phyloP scores from a whole-genome alignment of 1,140 invertebrate species.

The Pomacea maculata region DNA sequence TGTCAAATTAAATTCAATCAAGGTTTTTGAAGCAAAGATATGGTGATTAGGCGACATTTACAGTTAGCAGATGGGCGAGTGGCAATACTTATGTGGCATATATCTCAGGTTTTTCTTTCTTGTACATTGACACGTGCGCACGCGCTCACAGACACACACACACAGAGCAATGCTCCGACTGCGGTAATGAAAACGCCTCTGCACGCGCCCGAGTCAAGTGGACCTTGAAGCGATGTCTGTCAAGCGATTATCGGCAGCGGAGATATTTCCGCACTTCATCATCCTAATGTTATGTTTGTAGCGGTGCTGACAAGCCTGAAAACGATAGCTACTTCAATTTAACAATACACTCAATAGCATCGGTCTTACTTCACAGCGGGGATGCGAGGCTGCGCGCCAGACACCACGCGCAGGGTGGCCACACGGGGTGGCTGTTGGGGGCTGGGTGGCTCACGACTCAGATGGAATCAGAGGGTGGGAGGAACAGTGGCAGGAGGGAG shows the following conservation, averaged over 20 bases:
- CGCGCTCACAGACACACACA: slow-evolving; percentile 7
- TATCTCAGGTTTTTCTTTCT: background rate
- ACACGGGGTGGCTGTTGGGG: too few relatives aligned
- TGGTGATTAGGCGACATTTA: too few relatives aligned
- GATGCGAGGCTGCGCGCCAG: too few relatives aligned
- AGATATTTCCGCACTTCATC: slow-evolving; percentile 8
- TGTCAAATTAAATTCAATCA: too few relatives aligned
- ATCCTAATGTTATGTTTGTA: slow-evolving; percentile 6
- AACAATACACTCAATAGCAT: background rate
- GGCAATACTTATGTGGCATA: too few relatives aligned
- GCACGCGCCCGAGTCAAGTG: background rate
- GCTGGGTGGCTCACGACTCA: too few relatives aligned
- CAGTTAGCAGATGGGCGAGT: too few relatives aligned
- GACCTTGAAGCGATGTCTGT: slow-evolving; percentile 10
- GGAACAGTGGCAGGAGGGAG: too few relatives aligned
- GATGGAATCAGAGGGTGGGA: too few relatives aligned
- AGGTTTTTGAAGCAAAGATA: too few relatives aligned
- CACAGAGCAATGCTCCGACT: background rate
- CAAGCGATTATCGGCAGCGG: background rate
- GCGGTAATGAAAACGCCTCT: slow-evolving; percentile 3
- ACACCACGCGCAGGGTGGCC: too few relatives aligned
- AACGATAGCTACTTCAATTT: background rate
- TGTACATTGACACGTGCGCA: background rate
- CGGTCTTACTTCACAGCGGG: too few relatives aligned
- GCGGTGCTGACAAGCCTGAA: slow-evolving; percentile 1